Conservation (phyloP, 1,140 invertebrate species). For the Tetragnatha versicolor region DNA sequence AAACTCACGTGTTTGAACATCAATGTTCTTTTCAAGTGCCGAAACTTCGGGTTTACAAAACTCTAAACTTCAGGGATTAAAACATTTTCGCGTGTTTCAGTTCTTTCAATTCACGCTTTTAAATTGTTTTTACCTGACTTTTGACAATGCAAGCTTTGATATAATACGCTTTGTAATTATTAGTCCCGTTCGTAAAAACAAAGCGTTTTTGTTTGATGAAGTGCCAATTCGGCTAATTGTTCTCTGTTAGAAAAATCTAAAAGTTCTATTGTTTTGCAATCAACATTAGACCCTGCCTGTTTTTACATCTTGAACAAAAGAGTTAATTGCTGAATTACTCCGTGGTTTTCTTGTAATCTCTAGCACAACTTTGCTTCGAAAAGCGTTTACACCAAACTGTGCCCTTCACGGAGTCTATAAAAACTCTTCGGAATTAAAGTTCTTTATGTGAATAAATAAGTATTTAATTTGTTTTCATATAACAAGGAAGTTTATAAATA, state of each 20-base stretch:
- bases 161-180: not conserved
- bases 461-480: not conserved
- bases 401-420: no score
- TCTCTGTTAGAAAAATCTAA: not conserved
- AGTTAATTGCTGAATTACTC: conserved; percentile 3
- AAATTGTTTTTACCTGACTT: not conserved
- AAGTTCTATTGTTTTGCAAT: conserved; percentile 9
- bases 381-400: not conserved
- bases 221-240: not conserved
- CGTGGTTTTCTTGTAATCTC: not conserved
- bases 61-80: not conserved
- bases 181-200: not conserved
- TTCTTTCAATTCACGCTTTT: not conserved
- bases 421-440: not conserved
- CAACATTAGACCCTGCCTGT: not conserved
- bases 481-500: conserved; percentile 2
- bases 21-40: conserved; percentile 1
- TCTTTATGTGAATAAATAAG: not conserved
- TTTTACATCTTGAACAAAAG: conserved; percentile 7
- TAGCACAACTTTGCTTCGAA: not conserved
- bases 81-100: not conserved
- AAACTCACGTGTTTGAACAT: no score
- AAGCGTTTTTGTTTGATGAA: not conserved
- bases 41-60: not conserved
- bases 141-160: no score